Evolutionary conservation across 2,888 invertebrate species (phyloP), one percentile per base, ranked within the genome.

Genomic region (Allacma fusca): DNA sequence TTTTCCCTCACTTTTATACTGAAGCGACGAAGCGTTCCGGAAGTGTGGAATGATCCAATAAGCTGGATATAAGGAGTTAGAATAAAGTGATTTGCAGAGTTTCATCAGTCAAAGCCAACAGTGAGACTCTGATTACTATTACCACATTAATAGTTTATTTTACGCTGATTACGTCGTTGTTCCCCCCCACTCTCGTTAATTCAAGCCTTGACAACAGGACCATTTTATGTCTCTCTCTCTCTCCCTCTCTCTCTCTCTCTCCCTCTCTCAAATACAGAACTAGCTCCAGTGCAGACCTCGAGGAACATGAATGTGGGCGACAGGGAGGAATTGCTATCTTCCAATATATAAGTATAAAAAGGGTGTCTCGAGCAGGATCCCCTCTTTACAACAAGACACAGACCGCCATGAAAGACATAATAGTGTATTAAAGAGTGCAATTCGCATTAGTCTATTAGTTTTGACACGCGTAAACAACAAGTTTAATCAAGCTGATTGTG

Each of bases 381-480:
- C 13, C 40, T 13, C 40, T 13, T 40, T 40, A 40, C 7, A 13
- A 40, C 40, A 50, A n/a, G n/a, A 16, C 5, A 16, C 16, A n/a
- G 50, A 50, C 16, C 50, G 2, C n/a, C 19, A 50, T n/a, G 4
- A 5, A 50, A 50, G 2, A n/a, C 16, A 13, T 50, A 50, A 50
- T n/a, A 50, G 50, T 50, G 19, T 50, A 50, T 16, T 50, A 50
- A 50, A n/a, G n/a, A 16, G 19, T 16, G 50, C 50, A 50, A 50
- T 50, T n/a, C 50, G 23, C 62, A 62, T 62, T 62, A 62, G 62
- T 62, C 62, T 62, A 12, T 24, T 62, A 62, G 62, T 62, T 24
- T 62, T 62, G 62, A 62, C 62, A 62, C 62, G 62, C 62, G 62
- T 62, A 62, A 62, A 62, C 62, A 24, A 62, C 62, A 62, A 62